Evolutionary conservation across 2,113 vertebrate species (phyloP).

Genomic region (Corythaixoides concolor): DNA sequence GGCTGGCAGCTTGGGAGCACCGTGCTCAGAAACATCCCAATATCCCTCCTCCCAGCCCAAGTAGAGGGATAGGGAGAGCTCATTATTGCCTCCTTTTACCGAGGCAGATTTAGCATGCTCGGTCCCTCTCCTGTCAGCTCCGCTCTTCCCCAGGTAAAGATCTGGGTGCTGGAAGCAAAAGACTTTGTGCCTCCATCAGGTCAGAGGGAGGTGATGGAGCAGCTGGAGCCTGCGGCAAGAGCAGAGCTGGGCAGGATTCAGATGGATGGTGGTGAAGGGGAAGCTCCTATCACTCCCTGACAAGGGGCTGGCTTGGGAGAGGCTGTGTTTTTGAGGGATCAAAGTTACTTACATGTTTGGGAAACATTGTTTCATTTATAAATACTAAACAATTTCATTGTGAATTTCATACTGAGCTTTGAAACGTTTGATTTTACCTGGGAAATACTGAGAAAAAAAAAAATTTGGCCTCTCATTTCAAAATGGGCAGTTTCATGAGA

Average conservation of each 20-base stretch:
- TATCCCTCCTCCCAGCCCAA: background rate
- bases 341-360: background rate
- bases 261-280: background rate
- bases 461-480: background rate
- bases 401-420: background rate
- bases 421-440: background rate
- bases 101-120: background rate
- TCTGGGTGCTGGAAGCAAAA: background rate
- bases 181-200: background rate
- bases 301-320: background rate
- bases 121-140: background rate
- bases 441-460: background rate
- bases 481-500: background rate
- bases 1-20: background rate
- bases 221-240: background rate
- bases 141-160: background rate
- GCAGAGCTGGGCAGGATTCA: background rate
- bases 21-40: background rate
- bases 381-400: background rate
- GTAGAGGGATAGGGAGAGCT: background rate
- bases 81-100: background rate
- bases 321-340: background rate
- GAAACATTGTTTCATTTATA: background rate
- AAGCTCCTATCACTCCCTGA: background rate
- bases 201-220: background rate